Base-by-base conservation (phyloP, 2,113 vertebrate species). In the Perca flavescens region DNA sequence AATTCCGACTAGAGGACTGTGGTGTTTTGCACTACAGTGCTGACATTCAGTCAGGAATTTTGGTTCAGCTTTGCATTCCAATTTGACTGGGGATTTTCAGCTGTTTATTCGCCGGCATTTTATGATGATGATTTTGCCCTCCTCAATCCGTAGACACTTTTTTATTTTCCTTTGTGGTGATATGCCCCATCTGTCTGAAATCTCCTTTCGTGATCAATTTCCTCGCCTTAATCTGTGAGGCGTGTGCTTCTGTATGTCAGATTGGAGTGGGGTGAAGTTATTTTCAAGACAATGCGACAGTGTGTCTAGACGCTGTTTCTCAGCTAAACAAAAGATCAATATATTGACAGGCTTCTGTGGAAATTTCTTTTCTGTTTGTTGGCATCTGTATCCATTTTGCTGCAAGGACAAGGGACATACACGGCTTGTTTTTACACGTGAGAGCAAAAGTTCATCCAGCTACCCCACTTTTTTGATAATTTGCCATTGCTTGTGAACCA, bases 241-340 rank as follows among this genome's bases (percentile, higher is more conserved):
- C 65, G 52, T 73, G 75, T 61, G 81, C 11, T 7, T 60, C 22
- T 66, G 19, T 79, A 53, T n/a, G 40, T 79, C 65, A 6, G 4
- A 25, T 74, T 22, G 57, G 46, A 85, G 49, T 15, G 25, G 56
- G 63, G 74, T 25, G 62, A 77, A 75, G 58, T 88, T 74, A 77
- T 86, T 85, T 81, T 72, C 74, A 63, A 86, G 82, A 89, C 80
- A 81, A 36, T 56, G 79, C 73, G 53, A 56, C 86, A 19, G 31
- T 31, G 64, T 75, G 94, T 94, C 91, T 93, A 92, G 92, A 92
- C 90, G 12, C 16, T 57, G 65, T 78, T 92, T 75, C 86, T 81
- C 83, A 63, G 81, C 65, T 53, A 84, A 89, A 83, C 85, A 84
- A 79, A 75, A 71, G 72, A 92, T 93, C 92, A 5, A 92, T 94